Conservation (phyloP, 2,797 vertebrate species). For the Argyrosomus regius region DNA sequence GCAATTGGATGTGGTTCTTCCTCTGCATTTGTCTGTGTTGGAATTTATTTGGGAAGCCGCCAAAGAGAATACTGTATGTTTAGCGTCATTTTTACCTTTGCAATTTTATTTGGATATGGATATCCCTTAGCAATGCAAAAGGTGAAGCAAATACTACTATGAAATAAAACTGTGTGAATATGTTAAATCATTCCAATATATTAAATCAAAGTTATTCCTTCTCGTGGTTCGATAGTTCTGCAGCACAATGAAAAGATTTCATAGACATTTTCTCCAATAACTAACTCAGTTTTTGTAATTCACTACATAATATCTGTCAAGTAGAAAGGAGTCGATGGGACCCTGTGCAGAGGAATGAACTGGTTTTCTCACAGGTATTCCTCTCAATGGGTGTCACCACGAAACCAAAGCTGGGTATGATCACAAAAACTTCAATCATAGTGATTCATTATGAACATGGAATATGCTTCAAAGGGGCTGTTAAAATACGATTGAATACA, state of each 20-base stretch:
- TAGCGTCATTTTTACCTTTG: background rate
- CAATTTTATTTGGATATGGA: background rate
- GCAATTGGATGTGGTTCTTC: background rate
- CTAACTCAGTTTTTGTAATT: background rate
- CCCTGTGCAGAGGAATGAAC: too few relatives aligned
- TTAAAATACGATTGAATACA: background rate
- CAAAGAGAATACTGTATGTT: background rate
- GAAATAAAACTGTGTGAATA: background rate
- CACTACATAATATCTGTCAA: too few relatives aligned
- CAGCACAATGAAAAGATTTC: background rate
- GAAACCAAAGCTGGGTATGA: background rate
- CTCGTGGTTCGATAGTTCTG: background rate
- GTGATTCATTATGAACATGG: background rate
- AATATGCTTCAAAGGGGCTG: background rate
- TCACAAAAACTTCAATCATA: background rate
- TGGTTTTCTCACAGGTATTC: background rate
- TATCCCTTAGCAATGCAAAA: background rate
- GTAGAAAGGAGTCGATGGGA: background rate
- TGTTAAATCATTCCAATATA: background rate
- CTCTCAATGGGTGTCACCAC: background rate
- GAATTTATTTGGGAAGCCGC: background rate
- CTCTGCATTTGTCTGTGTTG: background rate
- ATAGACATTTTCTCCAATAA: background rate
- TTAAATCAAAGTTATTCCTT: background rate
- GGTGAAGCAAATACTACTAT: background rate